Evolutionary conservation across 2,797 vertebrate species (phyloP), one percentile per base, ranked within the genome.

Genomic region (Sciurus vulgaris): DNA sequence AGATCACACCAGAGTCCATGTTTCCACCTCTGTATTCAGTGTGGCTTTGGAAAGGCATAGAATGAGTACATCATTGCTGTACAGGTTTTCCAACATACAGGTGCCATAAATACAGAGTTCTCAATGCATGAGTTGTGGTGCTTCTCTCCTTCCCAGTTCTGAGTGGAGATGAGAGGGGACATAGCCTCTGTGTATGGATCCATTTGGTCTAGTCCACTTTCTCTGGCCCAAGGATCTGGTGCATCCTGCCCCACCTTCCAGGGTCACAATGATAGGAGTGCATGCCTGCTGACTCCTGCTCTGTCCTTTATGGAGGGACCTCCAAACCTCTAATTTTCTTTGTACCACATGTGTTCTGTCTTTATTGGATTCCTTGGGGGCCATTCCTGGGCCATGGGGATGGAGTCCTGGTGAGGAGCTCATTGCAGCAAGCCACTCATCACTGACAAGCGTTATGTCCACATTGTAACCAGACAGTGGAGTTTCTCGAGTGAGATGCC

Each of bases 251-350:
- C 70, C 0, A 1, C 22, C 30, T 1, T 15, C 51, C 47, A 9
- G 33, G 28, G 59, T 41, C 61, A 2, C 8, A 0, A 0, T 59
- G 5, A 24, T 2, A 3, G 69, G 49, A 38, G 7, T 0, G 1
- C 8, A 11, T 30, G 20, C 67, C 26, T 1, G 13, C 33, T 2
- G 63, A 35, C 1, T 7, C 30, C 51, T 33, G 49, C 2, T 7
- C 3, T 4, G 4, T 61, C 20, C 61, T 79, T 56, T 81, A 44
- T 56, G 28, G 47, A 22, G 51, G 54, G 51, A 20, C 22, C 30
- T 30, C 38, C 72, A n/a, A 82, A 20, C 38, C 28, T 3, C 79
- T 2, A 11, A 33, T 26, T 20, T 38, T 65, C 44, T 91, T 54
- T 17, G 8, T 81, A 78, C 44, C 65, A 65, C 2, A 0, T 3